A percentile compares a stretch with the other conserved stretches of the same genome.
Conservation (phyloP, 2,113 vertebrate genomes). For the Anguilla rostrata region DNA sequence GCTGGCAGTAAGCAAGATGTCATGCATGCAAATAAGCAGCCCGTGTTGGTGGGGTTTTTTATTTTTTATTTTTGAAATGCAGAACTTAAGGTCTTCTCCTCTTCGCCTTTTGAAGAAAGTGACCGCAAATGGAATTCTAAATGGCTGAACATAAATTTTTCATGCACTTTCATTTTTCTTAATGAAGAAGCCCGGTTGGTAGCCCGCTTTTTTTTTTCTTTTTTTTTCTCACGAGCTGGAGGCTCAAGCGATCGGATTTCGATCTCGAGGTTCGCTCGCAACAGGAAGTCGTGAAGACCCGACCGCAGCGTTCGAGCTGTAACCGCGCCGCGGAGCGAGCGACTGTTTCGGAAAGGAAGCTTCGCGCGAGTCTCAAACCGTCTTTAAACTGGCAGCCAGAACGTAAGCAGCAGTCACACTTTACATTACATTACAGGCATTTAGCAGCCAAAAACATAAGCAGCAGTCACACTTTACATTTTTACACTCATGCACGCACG, state of each 20-base stretch:
- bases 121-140: slow-evolving; percentile 1
- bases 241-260: too few relatives aligned
- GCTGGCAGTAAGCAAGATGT: background rate
- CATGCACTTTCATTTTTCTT: background rate
- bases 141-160: slow-evolving; percentile 1
- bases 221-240: background rate
- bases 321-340: background rate
- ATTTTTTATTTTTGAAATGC: background rate
- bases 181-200: background rate
- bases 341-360: background rate
- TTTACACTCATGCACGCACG: too few relatives aligned
- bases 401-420: background rate
- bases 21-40: background rate
- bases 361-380: background rate
- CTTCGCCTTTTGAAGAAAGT: background rate
- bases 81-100: background rate
- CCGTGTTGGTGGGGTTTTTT: background rate
- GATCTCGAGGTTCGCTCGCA: background rate
- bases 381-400: background rate
- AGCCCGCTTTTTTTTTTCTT: background rate
- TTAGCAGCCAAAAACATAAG: too few relatives aligned
- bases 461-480: too few relatives aligned
- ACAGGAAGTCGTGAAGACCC: background rate
- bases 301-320: background rate
- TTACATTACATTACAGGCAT: too few relatives aligned